Percentiles rank a stretch among this genome's conserved stretches.
These are phyloP conservation scores for Dromas ardeola DNA, from an alignment of 2,113 vertebrate species.

Conservation along the genomic window DNA sequence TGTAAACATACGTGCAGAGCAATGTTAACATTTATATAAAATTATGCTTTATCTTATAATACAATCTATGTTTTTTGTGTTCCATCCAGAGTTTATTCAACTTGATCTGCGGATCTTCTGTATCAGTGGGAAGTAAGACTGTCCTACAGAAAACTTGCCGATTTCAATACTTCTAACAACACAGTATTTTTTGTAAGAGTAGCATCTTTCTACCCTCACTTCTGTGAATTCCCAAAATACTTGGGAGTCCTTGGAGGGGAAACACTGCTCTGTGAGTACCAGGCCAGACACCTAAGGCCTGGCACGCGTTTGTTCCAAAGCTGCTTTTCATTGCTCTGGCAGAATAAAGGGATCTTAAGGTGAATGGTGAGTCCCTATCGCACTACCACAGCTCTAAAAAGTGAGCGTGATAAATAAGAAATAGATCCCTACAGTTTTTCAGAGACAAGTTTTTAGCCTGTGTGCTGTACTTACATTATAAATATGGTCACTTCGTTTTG, in stretches of 20 bases:
- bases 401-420: background rate
- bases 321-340: background rate
- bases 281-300: background rate
- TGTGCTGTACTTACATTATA: background rate
- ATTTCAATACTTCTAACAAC: background rate
- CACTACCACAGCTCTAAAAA: background rate
- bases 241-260: background rate
- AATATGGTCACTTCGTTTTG: background rate
- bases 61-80: accelerated
- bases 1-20: background rate
- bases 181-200: background rate
- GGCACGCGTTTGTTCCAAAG: background rate
- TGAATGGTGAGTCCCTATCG: background rate
- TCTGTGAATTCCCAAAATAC: background rate
- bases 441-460: background rate
- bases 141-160: background rate
- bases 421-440: background rate
- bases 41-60: background rate
- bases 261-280: background rate
- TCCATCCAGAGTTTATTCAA: background rate
- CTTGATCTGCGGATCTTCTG: background rate
- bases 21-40: background rate
- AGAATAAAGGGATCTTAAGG: background rate
- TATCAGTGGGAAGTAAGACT: background rate
- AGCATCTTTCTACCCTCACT: background rate